These are phyloP conservation scores for Marronus borbonicus DNA, from an alignment of 2,888 invertebrate species.

Conservation along the genomic window DNA sequence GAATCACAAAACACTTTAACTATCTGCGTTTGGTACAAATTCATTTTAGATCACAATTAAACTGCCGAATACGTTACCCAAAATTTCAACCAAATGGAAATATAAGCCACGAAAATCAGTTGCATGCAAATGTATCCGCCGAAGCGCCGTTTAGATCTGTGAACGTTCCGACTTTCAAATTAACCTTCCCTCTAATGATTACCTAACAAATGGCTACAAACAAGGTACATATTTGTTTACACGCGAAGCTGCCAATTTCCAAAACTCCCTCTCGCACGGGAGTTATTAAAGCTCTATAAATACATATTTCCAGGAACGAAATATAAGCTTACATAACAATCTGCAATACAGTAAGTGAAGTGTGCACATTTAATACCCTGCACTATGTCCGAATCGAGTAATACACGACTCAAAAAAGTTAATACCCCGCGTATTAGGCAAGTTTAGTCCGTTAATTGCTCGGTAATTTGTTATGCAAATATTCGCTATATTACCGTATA, in stretches of 20 bases:
- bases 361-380: not conserved
- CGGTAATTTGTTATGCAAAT: slow-evolving; percentile 31
- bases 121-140: not conserved
- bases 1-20: not conserved
- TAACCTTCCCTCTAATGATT: not conserved
- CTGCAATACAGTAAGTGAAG: not conserved
- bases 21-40: too few species aligned
- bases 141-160: not conserved
- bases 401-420: not conserved
- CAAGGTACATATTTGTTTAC: not conserved
- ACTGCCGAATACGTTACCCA: not conserved
- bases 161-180: not conserved
- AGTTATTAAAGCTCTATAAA: not conserved
- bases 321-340: not conserved
- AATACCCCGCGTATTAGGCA: not conserved
- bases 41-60: too few species aligned
- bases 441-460: slow-evolving; percentile 29
- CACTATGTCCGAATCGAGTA: not conserved
- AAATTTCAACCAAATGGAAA: not conserved
- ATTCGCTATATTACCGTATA: not conserved
- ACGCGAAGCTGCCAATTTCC: not conserved
- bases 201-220: not conserved
- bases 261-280: not conserved
- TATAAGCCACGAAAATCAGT: not conserved
- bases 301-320: not conserved